Evolutionary conservation across 2,888 invertebrate genomes (phyloP).

Genomic region (Eurytoma californica): DNA sequence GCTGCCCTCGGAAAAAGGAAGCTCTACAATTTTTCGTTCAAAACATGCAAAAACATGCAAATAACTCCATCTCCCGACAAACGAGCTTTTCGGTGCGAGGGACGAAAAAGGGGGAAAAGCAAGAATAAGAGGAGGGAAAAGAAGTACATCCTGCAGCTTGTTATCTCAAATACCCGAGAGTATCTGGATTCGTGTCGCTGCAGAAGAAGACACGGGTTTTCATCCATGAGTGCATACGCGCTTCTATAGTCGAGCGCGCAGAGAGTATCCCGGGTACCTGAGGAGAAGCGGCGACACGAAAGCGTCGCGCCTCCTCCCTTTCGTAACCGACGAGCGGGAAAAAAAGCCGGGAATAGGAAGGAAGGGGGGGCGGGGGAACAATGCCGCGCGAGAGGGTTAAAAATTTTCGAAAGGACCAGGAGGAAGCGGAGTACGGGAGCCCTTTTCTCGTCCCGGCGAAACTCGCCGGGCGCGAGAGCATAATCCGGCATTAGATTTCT

Average conservation of each 20-base stretch:
- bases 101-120: slow-evolving; percentile 17
- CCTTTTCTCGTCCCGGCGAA: slow-evolving; percentile 33
- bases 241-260: slow-evolving; percentile 2
- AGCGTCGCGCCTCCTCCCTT: slow-evolving; percentile 25
- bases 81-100: slow-evolving; percentile 46
- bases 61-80: slow-evolving; percentile 47
- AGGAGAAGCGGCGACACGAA: too few species aligned
- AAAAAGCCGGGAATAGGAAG: neutral
- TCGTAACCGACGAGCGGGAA: slow-evolving; percentile 45
- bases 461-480: slow-evolving; percentile 19
- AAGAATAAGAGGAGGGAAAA: slow-evolving; percentile 35
- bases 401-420: slow-evolving; percentile 47
- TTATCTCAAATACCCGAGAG: slow-evolving; percentile 52
- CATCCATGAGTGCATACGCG: slow-evolving; percentile 49
- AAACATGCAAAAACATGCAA: slow-evolving; percentile 46
- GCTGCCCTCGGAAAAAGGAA: neutral
- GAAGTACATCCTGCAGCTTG: slow-evolving; percentile 59
- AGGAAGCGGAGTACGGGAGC: slow-evolving; percentile 16
- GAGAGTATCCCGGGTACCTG: slow-evolving; percentile 4
- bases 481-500: slow-evolving; percentile 56
- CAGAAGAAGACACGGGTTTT: slow-evolving; percentile 47
- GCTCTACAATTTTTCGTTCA: slow-evolving; percentile 34
- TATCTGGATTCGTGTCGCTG: slow-evolving; percentile 5
- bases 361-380: neutral
- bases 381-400: slow-evolving; percentile 49